A percentile compares a stretch with the other conserved stretches of the same genome.
phyloP scores from a whole-genome alignment of 2,797 vertebrate genomes.

The Gorsachius magnificus region DNA sequence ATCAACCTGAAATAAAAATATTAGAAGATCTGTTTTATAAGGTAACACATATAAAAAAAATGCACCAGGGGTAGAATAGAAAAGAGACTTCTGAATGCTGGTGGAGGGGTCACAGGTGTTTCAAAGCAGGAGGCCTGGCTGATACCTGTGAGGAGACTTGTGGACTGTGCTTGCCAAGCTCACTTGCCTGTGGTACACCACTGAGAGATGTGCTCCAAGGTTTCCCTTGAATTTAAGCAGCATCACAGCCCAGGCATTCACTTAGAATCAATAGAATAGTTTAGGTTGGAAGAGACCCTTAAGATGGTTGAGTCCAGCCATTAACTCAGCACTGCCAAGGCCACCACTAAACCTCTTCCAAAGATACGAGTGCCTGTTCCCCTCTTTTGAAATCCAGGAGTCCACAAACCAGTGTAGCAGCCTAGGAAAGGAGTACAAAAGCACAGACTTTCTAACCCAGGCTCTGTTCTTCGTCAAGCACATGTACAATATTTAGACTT shows the following conservation, averaged over 20 bases:
- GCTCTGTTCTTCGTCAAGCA: not conserved
- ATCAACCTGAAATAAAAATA: not conserved
- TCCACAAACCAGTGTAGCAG: not conserved
- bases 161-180: not conserved
- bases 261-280: too few relatives aligned
- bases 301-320: too few relatives aligned
- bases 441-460: not conserved
- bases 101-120: not conserved
- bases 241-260: not conserved
- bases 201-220: not conserved
- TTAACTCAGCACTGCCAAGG: too few relatives aligned
- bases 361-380: not conserved
- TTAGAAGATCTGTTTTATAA: not conserved
- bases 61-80: accelerated
- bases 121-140: not conserved
- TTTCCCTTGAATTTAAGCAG: not conserved
- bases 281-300: too few relatives aligned
- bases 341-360: not conserved
- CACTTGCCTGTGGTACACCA: not conserved
- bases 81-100: not conserved
- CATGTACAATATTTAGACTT: not conserved
- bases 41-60: not conserved
- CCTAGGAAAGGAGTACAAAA: not conserved
- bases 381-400: not conserved
- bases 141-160: not conserved